phyloP scores from a whole-genome alignment of 2,888 invertebrate genomes.

The Drosophila antonietae region DNA sequence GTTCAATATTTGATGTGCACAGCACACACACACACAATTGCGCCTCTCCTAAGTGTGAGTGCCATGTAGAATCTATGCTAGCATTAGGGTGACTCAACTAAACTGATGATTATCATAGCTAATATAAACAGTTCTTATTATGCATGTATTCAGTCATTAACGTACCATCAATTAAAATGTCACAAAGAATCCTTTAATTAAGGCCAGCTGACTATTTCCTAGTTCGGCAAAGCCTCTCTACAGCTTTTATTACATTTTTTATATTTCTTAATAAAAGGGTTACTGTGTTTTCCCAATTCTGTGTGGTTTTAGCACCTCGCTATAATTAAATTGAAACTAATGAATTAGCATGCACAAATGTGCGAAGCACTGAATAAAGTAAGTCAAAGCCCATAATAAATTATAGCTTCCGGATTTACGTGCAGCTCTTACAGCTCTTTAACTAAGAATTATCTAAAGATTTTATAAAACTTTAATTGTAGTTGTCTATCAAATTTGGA shows the following conservation, averaged over 20 bases:
- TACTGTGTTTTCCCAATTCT: neutral
- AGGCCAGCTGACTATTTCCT: neutral
- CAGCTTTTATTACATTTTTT: conserved; percentile 4
- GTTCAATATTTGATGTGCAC: conserved; percentile 74
- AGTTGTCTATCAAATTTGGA: too few species aligned
- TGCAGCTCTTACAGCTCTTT: neutral
- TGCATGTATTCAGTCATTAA: conserved; percentile 32
- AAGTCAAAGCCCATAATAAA: neutral
- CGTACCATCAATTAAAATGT: conserved; percentile 32
- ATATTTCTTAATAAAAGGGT: conserved; percentile 16
- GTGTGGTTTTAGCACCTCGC: neutral
- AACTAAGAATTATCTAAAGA: neutral
- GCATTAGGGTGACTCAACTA: conserved; percentile 54
- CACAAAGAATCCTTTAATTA: conserved; percentile 25
- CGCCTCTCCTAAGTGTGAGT: conserved; percentile 6
- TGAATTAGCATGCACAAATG: neutral
- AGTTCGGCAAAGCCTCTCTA: neutral
- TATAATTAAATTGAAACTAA: conserved; percentile 5
- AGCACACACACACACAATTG: conserved; percentile 5
- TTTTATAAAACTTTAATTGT: too few species aligned
- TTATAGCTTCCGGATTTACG: too few species aligned
- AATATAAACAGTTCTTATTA: conserved; percentile 20
- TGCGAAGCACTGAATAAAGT: neutral
- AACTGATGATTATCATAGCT: conserved; percentile 41
- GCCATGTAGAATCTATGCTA: conserved; percentile 13